Percentiles rank a stretch among this genome's conserved stretches.
Conservation (phyloP, 2,888 invertebrate species). For the Phengaris alcon region DNA sequence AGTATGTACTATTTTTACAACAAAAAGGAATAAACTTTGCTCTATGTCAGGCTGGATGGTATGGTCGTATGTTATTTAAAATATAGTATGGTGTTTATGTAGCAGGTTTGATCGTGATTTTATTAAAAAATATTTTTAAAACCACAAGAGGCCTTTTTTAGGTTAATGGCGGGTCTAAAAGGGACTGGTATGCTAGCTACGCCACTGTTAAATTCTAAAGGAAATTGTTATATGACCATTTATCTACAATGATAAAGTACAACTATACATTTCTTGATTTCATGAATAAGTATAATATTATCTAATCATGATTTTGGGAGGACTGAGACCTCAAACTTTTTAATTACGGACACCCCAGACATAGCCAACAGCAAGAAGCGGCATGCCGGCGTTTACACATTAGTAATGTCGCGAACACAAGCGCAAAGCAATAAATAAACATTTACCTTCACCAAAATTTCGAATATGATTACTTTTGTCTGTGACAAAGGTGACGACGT, state of each 20-base stretch:
- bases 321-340: not conserved
- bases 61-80: not conserved
- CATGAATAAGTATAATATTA: no score
- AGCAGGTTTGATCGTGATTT: not conserved
- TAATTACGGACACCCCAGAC: not conserved
- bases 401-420: constrained; percentile 61
- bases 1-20: constrained; percentile 4
- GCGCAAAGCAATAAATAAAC: constrained; percentile 76
- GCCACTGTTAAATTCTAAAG: not conserved
- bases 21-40: not conserved
- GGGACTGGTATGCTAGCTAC: not conserved
- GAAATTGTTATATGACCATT: not conserved
- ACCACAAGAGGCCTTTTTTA: not conserved
- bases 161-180: not conserved
- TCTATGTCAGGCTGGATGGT: constrained; percentile 10
- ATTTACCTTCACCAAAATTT: constrained; percentile 82
- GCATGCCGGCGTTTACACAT: constrained; percentile 41
- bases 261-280: no score
- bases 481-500: constrained; percentile 81
- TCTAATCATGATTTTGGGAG: no score
- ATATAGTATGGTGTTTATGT: not conserved
- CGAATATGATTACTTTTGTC: constrained; percentile 80
- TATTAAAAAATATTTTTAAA: not conserved
- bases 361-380: constrained; percentile 31
- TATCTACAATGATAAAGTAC: not conserved